These are phyloP conservation scores for Macquaria australasica DNA, from an alignment of 2,113 vertebrate species.

Conservation along the genomic window DNA sequence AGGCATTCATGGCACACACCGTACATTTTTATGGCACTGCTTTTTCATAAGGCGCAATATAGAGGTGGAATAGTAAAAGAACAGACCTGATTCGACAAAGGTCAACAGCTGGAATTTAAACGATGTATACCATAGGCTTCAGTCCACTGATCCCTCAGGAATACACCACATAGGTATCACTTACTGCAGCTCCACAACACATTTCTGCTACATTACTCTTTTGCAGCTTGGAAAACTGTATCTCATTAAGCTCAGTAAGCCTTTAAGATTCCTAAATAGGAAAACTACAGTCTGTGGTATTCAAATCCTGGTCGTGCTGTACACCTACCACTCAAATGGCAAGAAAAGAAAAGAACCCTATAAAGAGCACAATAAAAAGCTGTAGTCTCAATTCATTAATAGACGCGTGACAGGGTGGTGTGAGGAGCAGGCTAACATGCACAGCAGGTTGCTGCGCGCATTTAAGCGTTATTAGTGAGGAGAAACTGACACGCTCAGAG, in stretches of 20 bases:
- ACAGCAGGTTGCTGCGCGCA: conserved; percentile 22
- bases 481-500: conserved; percentile 35
- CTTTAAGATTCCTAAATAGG: conserved; percentile 9
- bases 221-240: conserved; percentile 17
- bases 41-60: conserved; percentile 26
- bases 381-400: conserved; percentile 48
- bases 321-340: conserved; percentile 40
- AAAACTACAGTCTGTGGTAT: conserved; percentile 22
- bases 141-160: conserved; percentile 48
- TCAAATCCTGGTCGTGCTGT: background rate
- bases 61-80: conserved; percentile 37
- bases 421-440: conserved; percentile 12
- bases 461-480: conserved; percentile 44
- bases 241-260: conserved; percentile 45
- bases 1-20: conserved; percentile 34
- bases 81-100: conserved; percentile 47
- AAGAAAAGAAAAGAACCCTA: conserved; percentile 22
- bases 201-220: conserved; percentile 59
- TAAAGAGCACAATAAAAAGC: background rate
- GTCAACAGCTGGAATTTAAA: conserved; percentile 62
- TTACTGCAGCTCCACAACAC: conserved; percentile 43
- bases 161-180: conserved; percentile 59
- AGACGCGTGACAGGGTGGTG: conserved; percentile 29
- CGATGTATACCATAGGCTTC: conserved; percentile 12
- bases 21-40: conserved; percentile 22